Evolutionary conservation across 2,888 invertebrate genomes (phyloP), one percentile per base, ranked within the genome.

Genomic region (Diplazon laetatorius): DNA sequence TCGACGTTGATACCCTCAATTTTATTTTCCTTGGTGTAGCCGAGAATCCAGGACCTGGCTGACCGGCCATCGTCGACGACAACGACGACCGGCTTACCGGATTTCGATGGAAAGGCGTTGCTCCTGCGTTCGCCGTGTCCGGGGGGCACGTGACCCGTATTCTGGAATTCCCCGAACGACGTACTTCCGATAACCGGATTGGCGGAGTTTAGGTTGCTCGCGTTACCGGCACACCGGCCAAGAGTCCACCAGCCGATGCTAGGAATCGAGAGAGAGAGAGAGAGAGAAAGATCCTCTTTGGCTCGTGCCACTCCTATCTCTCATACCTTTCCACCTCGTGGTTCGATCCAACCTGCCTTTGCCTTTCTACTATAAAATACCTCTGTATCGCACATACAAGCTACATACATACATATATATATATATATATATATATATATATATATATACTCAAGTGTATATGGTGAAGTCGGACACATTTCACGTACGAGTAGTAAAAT

Each of bases 131-230:
- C 25, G 5, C 35, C 1, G n/a, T 3, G 14, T 9, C 20, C n/a
- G 35, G 20, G 18, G 12, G 20, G 55, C 55, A 69, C 50, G 65
- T 59, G 37, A 35, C 69, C 39, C 35, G 50, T 48, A 65, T 57
- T 73, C 52, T 14, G 39, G 39, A 69, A 69, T 57, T 69, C 46
- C 46, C 16, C 25, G 37, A 63, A 30, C 46, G 18, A 55, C 30
- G 35, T 66, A 66, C 52, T 66, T 71, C 18, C 46, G 66, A 65
- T 76, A 60, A 68, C 60, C 65, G 18, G 50, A 44, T 76, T 60
- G 44, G 66, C 37, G 16, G 71, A 66, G 66, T 59, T 76, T 60
- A 55, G 25, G 59, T 50, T 52, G 37, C 22, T 68, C 37, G 8
- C 20, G 12, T 25, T 37, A 37, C 16, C 16, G 48, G 14, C 20